Evolutionary conservation across 2,797 vertebrate species (phyloP), one percentile per base, ranked within the genome.

Genomic region (Thripadectes ignobilis): DNA sequence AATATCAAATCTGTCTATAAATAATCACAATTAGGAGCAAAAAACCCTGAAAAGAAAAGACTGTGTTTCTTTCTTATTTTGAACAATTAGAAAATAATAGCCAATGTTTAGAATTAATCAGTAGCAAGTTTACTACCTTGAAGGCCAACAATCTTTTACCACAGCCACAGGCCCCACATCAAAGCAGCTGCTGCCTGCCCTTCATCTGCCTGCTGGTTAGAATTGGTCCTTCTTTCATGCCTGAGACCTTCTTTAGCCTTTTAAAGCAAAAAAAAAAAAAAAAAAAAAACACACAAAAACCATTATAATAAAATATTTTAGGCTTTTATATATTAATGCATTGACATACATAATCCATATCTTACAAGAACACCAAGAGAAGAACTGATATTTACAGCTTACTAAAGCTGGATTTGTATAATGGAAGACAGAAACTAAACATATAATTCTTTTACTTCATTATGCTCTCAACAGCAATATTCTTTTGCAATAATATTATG

Each of bases 161-260:
- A 26, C 1, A 74, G 29, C 4, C 1, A 12, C 15, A 68, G 41
- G 1, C 1, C 2, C 12, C 6, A 26, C 3, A 36, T 7, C 8
- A 62, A 82, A 58, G 46, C 13, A 73, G 14, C 29, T 39, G 29
- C 21, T 49, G 38, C 7, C 22, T 75, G 7, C 46, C 55, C 43
- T 36, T 67, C 8, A 45, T n/a, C 32, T 65, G 68, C 24, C 4
- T 41, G 9, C 24, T 49, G 4, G 6, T 16, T 68, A 78, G 30
- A 74, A 85, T 38, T 49, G 6, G 15, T 57, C 7, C 8, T 78
- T 69, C 41, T 77, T 67, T 74, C 24, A 29, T n/a, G 29, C 6
- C 21, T 32, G 16, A 81, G 11, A 67, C 3, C 4, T 11, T 45
- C 17, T 72, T 72, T 39, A 68, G 12, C 15, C 24, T 24, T 65